A percentile compares a stretch with the other conserved stretches of the same genome.
Evolutionary conservation across 2,113 vertebrate genomes (phyloP).

Genomic region (Hippolais icterina): DNA sequence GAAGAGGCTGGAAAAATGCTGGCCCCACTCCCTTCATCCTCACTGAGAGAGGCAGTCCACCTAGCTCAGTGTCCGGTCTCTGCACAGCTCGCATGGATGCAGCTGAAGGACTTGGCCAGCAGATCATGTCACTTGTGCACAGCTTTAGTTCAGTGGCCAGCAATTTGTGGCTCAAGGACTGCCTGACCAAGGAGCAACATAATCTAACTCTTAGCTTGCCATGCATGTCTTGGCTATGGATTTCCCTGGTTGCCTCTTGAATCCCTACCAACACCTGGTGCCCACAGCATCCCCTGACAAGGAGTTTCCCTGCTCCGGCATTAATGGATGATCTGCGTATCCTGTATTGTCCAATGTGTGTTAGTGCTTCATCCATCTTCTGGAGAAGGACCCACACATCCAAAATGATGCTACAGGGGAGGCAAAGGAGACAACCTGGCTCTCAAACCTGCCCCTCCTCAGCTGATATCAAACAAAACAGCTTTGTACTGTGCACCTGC

Average conservation of each 20-base stretch:
- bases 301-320: neutral
- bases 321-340: rapidly evolving
- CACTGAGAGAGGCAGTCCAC: neutral
- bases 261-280: neutral
- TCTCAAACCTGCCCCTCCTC: neutral
- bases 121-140: neutral
- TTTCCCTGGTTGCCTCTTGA: neutral
- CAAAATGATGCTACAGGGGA: neutral
- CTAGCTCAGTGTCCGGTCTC: neutral
- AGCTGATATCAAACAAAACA: neutral
- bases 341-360: rapidly evolving
- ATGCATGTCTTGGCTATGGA: neutral
- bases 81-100: rapidly evolving
- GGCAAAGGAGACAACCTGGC: neutral
- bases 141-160: neutral
- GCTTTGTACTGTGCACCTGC: rapidly evolving
- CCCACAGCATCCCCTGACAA: neutral
- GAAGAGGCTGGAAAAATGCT: neutral
- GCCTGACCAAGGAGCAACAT: neutral
- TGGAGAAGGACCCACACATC: neutral
- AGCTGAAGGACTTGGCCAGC: neutral
- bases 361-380: neutral
- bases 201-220: neutral
- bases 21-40: neutral
- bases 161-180: neutral